Conservation (phyloP, 2,113 vertebrate genomes). For the Onychostruthus taczanowskii region DNA sequence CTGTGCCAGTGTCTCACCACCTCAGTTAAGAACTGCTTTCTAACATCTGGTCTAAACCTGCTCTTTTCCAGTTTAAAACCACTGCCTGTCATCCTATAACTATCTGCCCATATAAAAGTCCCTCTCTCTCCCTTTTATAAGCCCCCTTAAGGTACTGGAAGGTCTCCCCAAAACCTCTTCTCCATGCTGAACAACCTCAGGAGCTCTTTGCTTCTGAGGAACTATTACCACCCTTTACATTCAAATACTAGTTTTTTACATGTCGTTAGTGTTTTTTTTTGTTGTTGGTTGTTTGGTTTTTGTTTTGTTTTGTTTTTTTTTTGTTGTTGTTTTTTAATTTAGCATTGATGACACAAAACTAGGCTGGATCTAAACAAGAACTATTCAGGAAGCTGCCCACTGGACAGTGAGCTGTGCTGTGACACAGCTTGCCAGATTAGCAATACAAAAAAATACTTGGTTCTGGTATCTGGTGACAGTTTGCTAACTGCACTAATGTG, state of each 20-base stretch:
- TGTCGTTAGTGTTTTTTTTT: not conserved
- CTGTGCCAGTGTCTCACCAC: not conserved
- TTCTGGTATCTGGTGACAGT: not conserved
- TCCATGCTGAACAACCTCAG: not conserved
- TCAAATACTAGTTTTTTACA: not conserved
- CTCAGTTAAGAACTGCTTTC: not conserved
- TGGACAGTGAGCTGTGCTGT: not conserved
- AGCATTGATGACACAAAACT: not conserved
- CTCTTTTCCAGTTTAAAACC: not conserved
- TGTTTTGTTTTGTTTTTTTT: not conserved
- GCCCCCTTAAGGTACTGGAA: not conserved
- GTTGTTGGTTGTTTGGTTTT: too few relatives aligned
- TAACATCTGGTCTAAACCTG: not conserved
- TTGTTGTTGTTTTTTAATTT: not conserved
- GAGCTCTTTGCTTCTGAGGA: not conserved
- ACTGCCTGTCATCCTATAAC: not conserved
- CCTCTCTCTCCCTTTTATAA: not conserved
- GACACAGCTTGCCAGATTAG: not conserved
- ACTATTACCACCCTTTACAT: not conserved
- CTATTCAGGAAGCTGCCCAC: not conserved
- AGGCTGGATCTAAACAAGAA: not conserved
- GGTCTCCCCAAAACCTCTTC: not conserved
- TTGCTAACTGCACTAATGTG: not conserved
- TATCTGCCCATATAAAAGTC: not conserved
- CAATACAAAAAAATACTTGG: not conserved